Conservation (phyloP, 2,113 vertebrate species). For the Salminus brasiliensis region DNA sequence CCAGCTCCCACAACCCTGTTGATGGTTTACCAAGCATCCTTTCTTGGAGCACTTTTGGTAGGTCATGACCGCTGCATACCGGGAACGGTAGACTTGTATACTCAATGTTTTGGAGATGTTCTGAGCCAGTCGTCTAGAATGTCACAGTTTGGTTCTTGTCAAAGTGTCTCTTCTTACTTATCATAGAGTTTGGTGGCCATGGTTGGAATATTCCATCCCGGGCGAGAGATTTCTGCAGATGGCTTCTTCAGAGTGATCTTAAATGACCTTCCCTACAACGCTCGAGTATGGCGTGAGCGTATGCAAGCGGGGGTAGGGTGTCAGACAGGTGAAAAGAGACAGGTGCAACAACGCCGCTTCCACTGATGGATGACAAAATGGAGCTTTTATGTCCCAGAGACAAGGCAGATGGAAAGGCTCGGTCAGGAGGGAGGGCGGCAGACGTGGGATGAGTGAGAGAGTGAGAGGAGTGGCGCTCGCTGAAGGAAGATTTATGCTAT, state of each 20-base stretch:
- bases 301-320: neutral
- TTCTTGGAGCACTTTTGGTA: no score
- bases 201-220: neutral
- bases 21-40: no score
- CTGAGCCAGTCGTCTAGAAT: no score
- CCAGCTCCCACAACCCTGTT: no score
- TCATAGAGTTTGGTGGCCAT: no score
- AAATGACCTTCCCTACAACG: slow-evolving; percentile 3
- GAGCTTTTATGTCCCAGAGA: neutral
- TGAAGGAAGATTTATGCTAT: neutral
- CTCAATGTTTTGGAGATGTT: no score
- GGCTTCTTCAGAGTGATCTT: neutral
- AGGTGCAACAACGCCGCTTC: neutral
- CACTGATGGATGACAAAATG: neutral
- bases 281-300: neutral
- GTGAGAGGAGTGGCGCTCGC: neutral
- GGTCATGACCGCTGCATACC: no score
- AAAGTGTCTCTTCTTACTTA: no score
- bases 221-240: neutral
- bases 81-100: no score
- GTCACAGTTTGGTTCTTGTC: no score
- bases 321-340: slow-evolving; percentile 2
- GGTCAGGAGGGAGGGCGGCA: neutral
- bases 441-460: neutral
- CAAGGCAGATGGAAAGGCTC: slow-evolving; percentile 1